Evolutionary conservation across 1,140 invertebrate genomes (phyloP).

Genomic region (Paracyclopina nana): DNA sequence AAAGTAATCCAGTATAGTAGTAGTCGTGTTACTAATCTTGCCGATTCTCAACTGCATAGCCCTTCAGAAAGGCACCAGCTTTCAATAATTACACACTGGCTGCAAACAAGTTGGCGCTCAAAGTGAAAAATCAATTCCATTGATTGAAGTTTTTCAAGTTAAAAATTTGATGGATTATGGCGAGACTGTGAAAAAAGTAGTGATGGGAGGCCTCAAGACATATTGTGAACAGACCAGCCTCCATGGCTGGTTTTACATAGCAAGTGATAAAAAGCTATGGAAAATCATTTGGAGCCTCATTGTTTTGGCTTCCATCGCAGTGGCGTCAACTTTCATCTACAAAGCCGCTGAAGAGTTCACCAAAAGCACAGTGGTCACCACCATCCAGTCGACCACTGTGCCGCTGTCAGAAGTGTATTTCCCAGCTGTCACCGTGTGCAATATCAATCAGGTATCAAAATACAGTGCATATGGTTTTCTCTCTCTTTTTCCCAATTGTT

Average conservation of each 20-base stretch:
- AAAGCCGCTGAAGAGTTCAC: slow-evolving; percentile 4
- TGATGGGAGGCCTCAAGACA: background rate
- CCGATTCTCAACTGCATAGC: too few species aligned
- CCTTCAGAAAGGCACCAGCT: too few species aligned
- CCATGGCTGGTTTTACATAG: slow-evolving; percentile 13
- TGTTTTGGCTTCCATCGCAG: slow-evolving; percentile 4
- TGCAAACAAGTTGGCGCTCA: too few species aligned
- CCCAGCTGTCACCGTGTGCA: slow-evolving; percentile 11
- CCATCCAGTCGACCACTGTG: slow-evolving; percentile 10
- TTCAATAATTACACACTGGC: too few species aligned
- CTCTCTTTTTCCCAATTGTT: too few species aligned
- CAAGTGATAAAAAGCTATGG: background rate
- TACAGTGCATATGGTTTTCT: too few species aligned
- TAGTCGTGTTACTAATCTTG: too few species aligned
- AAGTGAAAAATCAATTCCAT: too few species aligned
- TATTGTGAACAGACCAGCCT: slow-evolving; percentile 11
- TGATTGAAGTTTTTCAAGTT: too few species aligned
- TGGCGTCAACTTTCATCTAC: slow-evolving; percentile 8
- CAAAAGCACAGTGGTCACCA: slow-evolving; percentile 8
- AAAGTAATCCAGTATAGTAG: too few species aligned
- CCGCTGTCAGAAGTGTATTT: slow-evolving; percentile 13
- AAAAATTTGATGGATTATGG: too few species aligned
- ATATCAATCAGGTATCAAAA: slow-evolving; percentile 10
- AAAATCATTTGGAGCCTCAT: slow-evolving; percentile 9
- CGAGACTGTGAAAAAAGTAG: too few species aligned